These are phyloP conservation scores for Gari tellinella DNA, from an alignment of 2,888 invertebrate genomes.

Conservation along the genomic window DNA sequence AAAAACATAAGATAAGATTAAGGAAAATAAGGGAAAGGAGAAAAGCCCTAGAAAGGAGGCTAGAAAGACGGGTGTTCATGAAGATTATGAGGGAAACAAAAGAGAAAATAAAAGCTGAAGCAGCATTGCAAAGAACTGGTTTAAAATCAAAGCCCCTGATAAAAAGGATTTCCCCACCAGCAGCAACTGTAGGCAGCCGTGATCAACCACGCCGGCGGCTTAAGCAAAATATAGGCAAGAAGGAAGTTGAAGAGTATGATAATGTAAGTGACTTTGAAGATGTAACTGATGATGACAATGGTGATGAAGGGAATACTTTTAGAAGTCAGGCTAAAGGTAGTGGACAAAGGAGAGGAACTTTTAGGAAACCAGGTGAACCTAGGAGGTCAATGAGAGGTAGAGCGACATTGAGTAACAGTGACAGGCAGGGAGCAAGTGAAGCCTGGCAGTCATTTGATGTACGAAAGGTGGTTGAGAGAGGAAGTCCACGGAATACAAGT, in stretches of 20 bases:
- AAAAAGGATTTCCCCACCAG: constrained; percentile 36
- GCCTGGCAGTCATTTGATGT: constrained; percentile 15
- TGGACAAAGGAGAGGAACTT: constrained; percentile 20
- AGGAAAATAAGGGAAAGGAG: too few relatives aligned
- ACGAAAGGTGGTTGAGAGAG: constrained; percentile 32
- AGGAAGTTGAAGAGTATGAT: constrained; percentile 34
- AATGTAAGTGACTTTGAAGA: constrained; percentile 51
- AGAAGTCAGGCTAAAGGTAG: neutral
- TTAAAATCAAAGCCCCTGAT: constrained; percentile 25
- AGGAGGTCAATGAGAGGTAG: constrained; percentile 6
- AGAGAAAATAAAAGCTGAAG: too few relatives aligned
- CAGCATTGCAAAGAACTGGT: neutral
- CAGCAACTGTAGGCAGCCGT: constrained; percentile 5
- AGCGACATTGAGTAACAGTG: too few relatives aligned
- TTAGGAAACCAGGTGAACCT: constrained; percentile 50
- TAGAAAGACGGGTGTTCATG: too few relatives aligned
- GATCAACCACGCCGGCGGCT: constrained; percentile 2
- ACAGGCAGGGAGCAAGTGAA: too few relatives aligned
- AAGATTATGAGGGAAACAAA: too few relatives aligned
- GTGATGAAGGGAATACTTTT: constrained; percentile 1
- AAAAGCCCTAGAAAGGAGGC: too few relatives aligned
- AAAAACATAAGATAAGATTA: too few relatives aligned
- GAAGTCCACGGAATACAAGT: too few relatives aligned
- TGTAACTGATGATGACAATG: constrained; percentile 47
- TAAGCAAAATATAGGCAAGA: constrained; percentile 41